Base-by-base conservation (phyloP, 2,113 vertebrate genomes). In the Hyaena hyaena region DNA sequence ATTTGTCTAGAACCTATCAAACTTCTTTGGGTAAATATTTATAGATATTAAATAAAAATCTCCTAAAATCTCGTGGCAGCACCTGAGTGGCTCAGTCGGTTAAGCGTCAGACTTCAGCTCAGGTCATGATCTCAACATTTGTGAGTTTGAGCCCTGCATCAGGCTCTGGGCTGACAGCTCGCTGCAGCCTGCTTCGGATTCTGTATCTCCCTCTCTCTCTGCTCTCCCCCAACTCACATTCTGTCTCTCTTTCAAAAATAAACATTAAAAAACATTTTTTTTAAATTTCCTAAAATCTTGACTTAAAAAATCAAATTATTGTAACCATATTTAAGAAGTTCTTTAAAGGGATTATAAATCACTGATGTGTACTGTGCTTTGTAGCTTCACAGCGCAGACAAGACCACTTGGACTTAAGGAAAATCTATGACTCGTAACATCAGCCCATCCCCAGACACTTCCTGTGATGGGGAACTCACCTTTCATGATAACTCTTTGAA, bases 241-340 rank as follows among this genome's bases (percentile, higher is more conserved):
- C 53, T 17, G 16, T 55, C 17, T 58, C 55, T 58, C 50, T 50
- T 19, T 7, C 5, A 58, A 58, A 58, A 58, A 58, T 21, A 58
- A 21, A 58, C 55, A 58, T 58, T 58, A 58, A 58, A 50, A 50
- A 2, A 39, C 39, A 39, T 3, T 50, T 50, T 50, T 50, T 50
- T 50, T 15, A 14, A 55, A 23, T 61, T 61, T 61, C 58, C 24
- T 81, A 71, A 81, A 96, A 84, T 88, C 26, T 96, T 88, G 39
- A 88, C 85, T 86, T 55, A 55, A 66, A 39, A 80, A 35, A 28
- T 68, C 90, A 82, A 88, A 79, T 90, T 19, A 90, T 4, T 83
- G 4, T 86, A 90, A 77, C 90, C 45, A 1, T 96, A 74, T 73
- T 96, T 95, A 88, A 66, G 39, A 93, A 93, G n/a, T 88, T 61